Evolutionary conservation across 2,797 vertebrate genomes (phyloP), one percentile per base, ranked within the genome.

Genomic region (Monodelphis domestica): DNA sequence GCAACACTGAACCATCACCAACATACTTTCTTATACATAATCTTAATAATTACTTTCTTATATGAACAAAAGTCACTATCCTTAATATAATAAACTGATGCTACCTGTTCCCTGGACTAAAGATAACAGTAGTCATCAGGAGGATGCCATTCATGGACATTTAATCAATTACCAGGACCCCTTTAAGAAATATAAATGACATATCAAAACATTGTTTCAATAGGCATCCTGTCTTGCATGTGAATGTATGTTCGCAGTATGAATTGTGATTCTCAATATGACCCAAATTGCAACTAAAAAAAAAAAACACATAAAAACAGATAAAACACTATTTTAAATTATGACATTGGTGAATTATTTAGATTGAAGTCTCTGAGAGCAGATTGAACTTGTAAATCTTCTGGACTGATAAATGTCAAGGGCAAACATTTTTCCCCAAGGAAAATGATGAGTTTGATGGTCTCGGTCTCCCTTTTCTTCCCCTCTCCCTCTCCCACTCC

Each of bases 401-500:
- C 54, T 88, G 87, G 26, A 63, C 56, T 87, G 87, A 28, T 50
- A 29, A 84, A 56, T 45, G 28, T 91, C 89, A 17, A 59, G 4
- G 84, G 21, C 84, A 91, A 38, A 93, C 56, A 21, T 78, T 14
- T 24, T 88, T 2, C 30, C 92, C 45, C 54, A 56, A 57, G n/a
- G 4, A 96, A 96, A 93, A 88, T n/a, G 54, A 14, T 12, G 92
- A 90, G 2, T 90, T 59, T 95, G 59, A 54, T 1, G 92, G 88
- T 84, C 87, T 51, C 87, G 92, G 1, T 57, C 54, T 92, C 93
- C 92, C 89, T 88, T 91, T 17, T 78, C 50, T 50, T 15, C 57
- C 90, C 4, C n/a, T 89, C 70, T 38, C 14, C 1, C n/a, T 9
- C 59, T 70, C 0, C 0, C 38, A 45, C 10, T 88, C 24, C 53